Conservation (phyloP, 2,797 vertebrate species). For the Bovichtus diacanthus region DNA sequence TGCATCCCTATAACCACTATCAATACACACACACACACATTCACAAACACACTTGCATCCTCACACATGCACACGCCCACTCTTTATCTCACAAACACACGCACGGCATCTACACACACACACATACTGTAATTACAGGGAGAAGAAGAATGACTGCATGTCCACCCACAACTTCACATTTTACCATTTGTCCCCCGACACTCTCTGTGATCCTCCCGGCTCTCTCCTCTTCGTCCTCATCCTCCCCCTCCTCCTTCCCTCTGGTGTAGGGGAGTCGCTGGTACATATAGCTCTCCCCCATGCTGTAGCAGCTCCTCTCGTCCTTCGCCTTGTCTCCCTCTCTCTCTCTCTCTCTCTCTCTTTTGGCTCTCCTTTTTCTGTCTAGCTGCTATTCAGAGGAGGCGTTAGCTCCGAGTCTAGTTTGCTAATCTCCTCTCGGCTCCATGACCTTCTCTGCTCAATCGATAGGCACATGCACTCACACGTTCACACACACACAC, state of each 20-base stretch:
- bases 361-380: constrained; percentile 20
- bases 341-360: background rate
- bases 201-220: constrained; percentile 55
- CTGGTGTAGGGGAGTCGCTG: constrained; percentile 77
- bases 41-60: background rate
- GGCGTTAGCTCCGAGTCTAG: constrained; percentile 54
- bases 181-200: constrained; percentile 76
- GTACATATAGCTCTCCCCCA: constrained; percentile 83
- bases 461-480: constrained; percentile 55
- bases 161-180: constrained; percentile 43
- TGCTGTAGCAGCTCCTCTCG: constrained; percentile 56
- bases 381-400: constrained; percentile 56
- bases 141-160: constrained; percentile 19
- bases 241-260: constrained; percentile 72
- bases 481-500: constrained; percentile 26
- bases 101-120: constrained; percentile 9
- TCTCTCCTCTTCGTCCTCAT: constrained; percentile 67
- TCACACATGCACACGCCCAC: constrained; percentile 4
- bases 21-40: background rate
- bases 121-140: constrained; percentile 34
- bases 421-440: constrained; percentile 64
- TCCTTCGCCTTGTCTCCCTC: constrained; percentile 32
- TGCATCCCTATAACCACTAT: background rate
- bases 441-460: constrained; percentile 71
- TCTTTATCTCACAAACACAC: background rate